Conservation (phyloP, 2,113 vertebrate species). For the Neolamprologus fasciatus region DNA sequence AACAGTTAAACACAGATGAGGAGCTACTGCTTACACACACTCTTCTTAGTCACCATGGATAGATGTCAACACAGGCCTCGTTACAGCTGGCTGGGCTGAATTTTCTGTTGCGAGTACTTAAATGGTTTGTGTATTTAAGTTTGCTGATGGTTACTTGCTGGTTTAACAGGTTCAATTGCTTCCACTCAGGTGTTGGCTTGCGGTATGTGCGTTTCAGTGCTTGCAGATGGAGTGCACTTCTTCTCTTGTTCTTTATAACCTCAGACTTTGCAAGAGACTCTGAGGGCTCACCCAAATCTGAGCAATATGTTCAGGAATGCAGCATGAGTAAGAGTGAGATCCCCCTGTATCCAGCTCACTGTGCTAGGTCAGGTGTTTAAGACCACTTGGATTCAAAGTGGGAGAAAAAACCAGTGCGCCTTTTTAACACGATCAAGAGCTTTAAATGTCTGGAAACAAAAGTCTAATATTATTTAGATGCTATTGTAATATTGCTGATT, state of each 20-base stretch:
- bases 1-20: slow-evolving; percentile 48
- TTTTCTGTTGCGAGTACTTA: not conserved
- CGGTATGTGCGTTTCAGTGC: not conserved
- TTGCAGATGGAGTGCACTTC: not conserved
- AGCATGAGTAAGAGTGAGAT: slow-evolving; percentile 2
- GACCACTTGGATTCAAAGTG: not conserved
- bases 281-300: slow-evolving; percentile 18
- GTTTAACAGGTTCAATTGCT: not conserved
- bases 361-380: not conserved
- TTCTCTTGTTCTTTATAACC: not conserved
- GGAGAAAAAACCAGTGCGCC: not conserved
- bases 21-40: slow-evolving; percentile 11
- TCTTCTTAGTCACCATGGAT: slow-evolving; percentile 20
- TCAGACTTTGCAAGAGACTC: not conserved
- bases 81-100: not conserved
- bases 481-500: not conserved
- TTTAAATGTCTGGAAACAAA: not conserved
- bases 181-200: not conserved
- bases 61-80: slow-evolving; percentile 13
- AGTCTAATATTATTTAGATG: not conserved
- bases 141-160: not conserved
- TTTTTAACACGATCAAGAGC: not conserved
- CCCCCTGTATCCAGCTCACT: not conserved
- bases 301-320: slow-evolving; percentile 58
- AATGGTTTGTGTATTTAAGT: not conserved